Evolutionary conservation across 2,797 vertebrate species (phyloP).

Genomic region (Allobates femoralis): DNA sequence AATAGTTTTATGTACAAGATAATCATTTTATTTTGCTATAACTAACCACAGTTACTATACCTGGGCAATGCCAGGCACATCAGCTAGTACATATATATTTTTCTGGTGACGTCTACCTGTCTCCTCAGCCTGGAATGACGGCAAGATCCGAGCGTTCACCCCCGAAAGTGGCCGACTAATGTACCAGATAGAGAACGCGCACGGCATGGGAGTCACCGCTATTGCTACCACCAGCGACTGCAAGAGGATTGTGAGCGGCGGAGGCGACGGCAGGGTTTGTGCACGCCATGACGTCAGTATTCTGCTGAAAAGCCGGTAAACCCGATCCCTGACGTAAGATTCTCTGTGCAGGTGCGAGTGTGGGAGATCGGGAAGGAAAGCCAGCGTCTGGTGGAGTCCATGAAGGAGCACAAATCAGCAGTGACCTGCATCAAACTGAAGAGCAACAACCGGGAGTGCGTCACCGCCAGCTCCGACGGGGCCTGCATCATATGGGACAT

Average conservation of each 20-base stretch:
- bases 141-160: conserved; percentile 84
- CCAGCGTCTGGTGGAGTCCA: conserved; percentile 76
- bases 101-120: too few species aligned
- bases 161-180: conserved; percentile 81
- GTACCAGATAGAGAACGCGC: conserved; percentile 80
- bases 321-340: background rate
- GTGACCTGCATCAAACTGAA: conserved; percentile 85
- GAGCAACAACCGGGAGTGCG: conserved; percentile 82
- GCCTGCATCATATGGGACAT: conserved; percentile 93
- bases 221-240: conserved; percentile 82
- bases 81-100: too few species aligned
- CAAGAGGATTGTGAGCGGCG: conserved; percentile 85
- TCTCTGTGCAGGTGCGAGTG: conserved; percentile 79
- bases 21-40: too few species aligned
- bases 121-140: conserved; percentile 85
- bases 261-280: conserved; percentile 86
- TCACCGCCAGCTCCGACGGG: conserved; percentile 86
- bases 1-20: too few species aligned
- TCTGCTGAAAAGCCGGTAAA: background rate
- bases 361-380: conserved; percentile 79
- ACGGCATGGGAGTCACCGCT: conserved; percentile 83
- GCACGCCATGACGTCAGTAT: background rate
- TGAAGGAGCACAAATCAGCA: conserved; percentile 83
- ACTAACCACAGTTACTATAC: too few species aligned
- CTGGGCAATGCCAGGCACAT: too few species aligned